Evolutionary conservation across 2,888 invertebrate species (phyloP).

Genomic region (Himalopsyche kuldschensis): DNA sequence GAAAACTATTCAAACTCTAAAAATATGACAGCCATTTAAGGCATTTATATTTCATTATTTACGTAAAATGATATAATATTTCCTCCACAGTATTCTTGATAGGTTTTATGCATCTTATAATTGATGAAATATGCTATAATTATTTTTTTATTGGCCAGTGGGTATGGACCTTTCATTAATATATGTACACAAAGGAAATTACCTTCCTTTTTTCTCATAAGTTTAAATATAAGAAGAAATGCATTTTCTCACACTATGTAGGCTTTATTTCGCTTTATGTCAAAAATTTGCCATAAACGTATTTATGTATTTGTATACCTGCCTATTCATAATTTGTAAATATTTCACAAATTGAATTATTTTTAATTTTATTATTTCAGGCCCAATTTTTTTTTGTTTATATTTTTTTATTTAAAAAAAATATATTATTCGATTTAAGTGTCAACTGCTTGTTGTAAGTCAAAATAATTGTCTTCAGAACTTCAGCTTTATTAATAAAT

Average conservation of each 20-base stretch:
- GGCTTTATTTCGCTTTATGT: neutral
- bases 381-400: neutral
- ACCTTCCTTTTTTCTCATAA: neutral
- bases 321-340: neutral
- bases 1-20: too few relatives aligned
- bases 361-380: neutral
- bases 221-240: neutral
- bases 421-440: neutral
- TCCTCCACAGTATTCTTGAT: too few relatives aligned
- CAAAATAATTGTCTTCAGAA: neutral
- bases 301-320: neutral
- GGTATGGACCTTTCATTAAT: slow-evolving; percentile 1
- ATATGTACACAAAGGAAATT: neutral
- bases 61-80: too few relatives aligned
- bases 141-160: neutral
- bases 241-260: neutral
- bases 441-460: neutral
- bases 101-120: too few relatives aligned
- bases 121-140: neutral
- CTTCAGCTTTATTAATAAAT: neutral
- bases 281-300: neutral
- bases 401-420: neutral
- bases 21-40: too few relatives aligned
- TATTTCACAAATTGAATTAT: neutral
- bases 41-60: too few relatives aligned